A percentile compares a stretch with the other conserved stretches of the same genome.
These are phyloP conservation scores for Solea senegalensis DNA, from an alignment of 2,113 vertebrate species.

Conservation along the genomic window DNA sequence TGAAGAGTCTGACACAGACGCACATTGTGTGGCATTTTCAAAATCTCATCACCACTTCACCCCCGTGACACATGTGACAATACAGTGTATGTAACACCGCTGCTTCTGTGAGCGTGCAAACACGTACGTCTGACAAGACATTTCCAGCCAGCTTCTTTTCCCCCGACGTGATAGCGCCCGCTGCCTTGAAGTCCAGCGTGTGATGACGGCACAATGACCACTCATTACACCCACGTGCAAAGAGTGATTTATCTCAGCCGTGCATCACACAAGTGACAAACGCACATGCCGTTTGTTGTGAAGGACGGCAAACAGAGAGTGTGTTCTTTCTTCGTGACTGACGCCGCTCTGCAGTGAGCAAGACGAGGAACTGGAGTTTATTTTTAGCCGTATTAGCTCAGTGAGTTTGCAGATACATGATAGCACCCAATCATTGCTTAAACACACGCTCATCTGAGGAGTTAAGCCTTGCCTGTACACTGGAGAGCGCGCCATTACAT, in stretches of 20 bases:
- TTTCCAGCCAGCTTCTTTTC: constrained; percentile 4
- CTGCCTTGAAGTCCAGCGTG: constrained; percentile 11
- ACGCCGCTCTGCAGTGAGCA: background rate
- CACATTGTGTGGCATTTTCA: no score
- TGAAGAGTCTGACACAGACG: no score
- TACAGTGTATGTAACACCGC: constrained; percentile 8
- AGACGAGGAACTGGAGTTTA: constrained; percentile 14
- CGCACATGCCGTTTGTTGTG: background rate
- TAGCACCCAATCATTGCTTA: constrained; percentile 34
- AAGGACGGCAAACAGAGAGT: constrained; percentile 36
- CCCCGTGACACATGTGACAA: constrained; percentile 30
- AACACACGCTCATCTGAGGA: constrained; percentile 51
- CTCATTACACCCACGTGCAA: constrained; percentile 38
- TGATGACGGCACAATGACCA: constrained; percentile 23
- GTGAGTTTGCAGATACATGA: constrained; percentile 48
- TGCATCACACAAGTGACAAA: constrained; percentile 16
- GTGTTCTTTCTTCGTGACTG: constrained; percentile 29
- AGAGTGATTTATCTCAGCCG: constrained; percentile 10
- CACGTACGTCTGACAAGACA: constrained; percentile 42
- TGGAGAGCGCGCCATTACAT: constrained; percentile 59
- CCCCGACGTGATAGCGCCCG: constrained; percentile 17
- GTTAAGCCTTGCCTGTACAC: constrained; percentile 62
- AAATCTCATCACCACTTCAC: no score
- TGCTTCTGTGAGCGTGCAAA: background rate
- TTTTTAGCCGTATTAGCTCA: constrained; percentile 33